Evolutionary conservation across 2,113 vertebrate genomes (phyloP).

Genomic region (Entomyzon cyanotis): DNA sequence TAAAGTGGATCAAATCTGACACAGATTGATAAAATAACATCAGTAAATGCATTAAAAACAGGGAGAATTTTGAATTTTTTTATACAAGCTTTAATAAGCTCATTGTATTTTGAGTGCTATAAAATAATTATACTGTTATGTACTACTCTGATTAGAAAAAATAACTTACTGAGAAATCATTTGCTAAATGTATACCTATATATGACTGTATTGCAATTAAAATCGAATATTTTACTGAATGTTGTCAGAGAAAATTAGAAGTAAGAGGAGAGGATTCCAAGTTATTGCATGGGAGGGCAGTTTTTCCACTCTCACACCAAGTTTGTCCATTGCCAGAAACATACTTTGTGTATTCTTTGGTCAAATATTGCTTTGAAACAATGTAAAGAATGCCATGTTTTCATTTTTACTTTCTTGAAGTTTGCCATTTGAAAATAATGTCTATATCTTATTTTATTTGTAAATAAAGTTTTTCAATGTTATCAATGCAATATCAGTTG

Average conservation of each 20-base stretch:
- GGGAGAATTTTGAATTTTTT: not conserved
- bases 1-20: not conserved
- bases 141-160: not conserved
- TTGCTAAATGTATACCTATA: not conserved
- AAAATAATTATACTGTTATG: not conserved
- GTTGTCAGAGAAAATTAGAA: not conserved
- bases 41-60: not conserved
- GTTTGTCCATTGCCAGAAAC: not conserved
- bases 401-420: not conserved
- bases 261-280: not conserved
- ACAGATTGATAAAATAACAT: not conserved
- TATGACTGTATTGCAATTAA: not conserved
- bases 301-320: not conserved
- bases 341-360: not conserved
- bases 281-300: rapidly evolving
- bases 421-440: not conserved
- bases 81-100: not conserved
- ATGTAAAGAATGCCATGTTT: not conserved
- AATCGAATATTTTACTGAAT: not conserved
- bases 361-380: not conserved
- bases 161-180: not conserved
- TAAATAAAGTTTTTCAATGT: not conserved
- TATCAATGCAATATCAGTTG: not conserved
- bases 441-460: not conserved
- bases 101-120: not conserved